Conservation (phyloP, 2,888 invertebrate genomes). For the Leptinotarsa juncta region DNA sequence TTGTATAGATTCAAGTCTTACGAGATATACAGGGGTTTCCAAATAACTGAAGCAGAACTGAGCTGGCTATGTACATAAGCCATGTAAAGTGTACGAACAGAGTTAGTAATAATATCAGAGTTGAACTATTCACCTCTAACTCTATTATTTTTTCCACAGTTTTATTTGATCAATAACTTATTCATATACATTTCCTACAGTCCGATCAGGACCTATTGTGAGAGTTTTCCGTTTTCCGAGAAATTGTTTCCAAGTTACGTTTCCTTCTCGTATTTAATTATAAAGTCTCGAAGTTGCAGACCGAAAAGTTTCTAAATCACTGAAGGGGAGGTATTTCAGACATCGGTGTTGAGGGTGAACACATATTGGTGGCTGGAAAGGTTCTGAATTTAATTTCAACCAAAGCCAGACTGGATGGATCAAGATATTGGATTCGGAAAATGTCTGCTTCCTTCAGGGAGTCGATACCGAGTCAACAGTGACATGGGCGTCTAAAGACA, state of each 20-base stretch:
- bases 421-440: slow-evolving; percentile 61
- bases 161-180: background rate
- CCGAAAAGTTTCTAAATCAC: slow-evolving; percentile 12
- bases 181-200: background rate
- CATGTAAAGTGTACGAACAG: too few relatives aligned
- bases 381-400: slow-evolving; percentile 60
- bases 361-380: slow-evolving; percentile 59
- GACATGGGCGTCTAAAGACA: background rate
- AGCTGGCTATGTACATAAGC: too few relatives aligned
- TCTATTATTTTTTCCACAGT: background rate
- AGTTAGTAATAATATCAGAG: background rate
- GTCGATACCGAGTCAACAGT: background rate
- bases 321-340: slow-evolving; percentile 14
- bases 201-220: background rate
- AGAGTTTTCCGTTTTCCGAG: background rate
- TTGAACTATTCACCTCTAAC: background rate
- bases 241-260: slow-evolving; percentile 12
- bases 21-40: too few relatives aligned
- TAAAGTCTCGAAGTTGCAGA: slow-evolving; percentile 6
- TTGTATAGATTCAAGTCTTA: too few relatives aligned
- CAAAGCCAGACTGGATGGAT: slow-evolving; percentile 31
- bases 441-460: slow-evolving; percentile 57
- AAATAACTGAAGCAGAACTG: too few relatives aligned
- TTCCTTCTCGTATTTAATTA: slow-evolving; percentile 14
- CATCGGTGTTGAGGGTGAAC: slow-evolving; percentile 43